These are phyloP conservation scores for Drosophila fulvimacula DNA, from an alignment of 2,888 invertebrate genomes.

Conservation along the genomic window DNA sequence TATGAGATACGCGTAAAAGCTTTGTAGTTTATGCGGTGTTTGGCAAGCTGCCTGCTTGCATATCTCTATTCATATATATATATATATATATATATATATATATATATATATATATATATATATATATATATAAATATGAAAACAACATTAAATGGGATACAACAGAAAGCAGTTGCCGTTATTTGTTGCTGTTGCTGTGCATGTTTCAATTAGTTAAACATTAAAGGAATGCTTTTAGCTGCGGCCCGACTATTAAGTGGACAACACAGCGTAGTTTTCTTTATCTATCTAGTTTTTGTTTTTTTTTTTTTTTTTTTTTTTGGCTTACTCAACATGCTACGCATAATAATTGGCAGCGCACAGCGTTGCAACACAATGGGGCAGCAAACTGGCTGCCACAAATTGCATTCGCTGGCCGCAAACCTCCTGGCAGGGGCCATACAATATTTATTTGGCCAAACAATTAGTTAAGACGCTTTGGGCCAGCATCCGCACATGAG, in stretches of 20 bases:
- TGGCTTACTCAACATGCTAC: slow-evolving; percentile 70
- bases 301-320: slow-evolving; percentile 27
- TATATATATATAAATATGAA: slow-evolving; percentile 29
- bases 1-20: slow-evolving; percentile 77
- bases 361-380: slow-evolving; percentile 61
- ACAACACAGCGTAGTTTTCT: slow-evolving; percentile 13
- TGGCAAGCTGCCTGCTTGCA: slow-evolving; percentile 69
- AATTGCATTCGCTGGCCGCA: slow-evolving; percentile 1
- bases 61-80: not conserved
- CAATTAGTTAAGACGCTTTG: slow-evolving; percentile 5
- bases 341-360: slow-evolving; percentile 71
- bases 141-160: slow-evolving; percentile 49
- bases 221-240: slow-evolving; percentile 78
- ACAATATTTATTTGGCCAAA: slow-evolving; percentile 5
- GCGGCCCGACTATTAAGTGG: slow-evolving; percentile 56
- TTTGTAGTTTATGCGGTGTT: slow-evolving; percentile 72
- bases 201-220: slow-evolving; percentile 75
- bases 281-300: slow-evolving; percentile 1
- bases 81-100: not conserved
- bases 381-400: slow-evolving; percentile 20
- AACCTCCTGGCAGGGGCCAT: not conserved
- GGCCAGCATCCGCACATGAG: not conserved
- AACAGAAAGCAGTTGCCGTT: slow-evolving; percentile 43
- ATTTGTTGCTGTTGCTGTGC: slow-evolving; percentile 31
- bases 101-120: slow-evolving; percentile 20